Evolutionary conservation across 2,797 vertebrate species (phyloP), one percentile per base, ranked within the genome.

Genomic region (Melanotaenia boesemani): DNA sequence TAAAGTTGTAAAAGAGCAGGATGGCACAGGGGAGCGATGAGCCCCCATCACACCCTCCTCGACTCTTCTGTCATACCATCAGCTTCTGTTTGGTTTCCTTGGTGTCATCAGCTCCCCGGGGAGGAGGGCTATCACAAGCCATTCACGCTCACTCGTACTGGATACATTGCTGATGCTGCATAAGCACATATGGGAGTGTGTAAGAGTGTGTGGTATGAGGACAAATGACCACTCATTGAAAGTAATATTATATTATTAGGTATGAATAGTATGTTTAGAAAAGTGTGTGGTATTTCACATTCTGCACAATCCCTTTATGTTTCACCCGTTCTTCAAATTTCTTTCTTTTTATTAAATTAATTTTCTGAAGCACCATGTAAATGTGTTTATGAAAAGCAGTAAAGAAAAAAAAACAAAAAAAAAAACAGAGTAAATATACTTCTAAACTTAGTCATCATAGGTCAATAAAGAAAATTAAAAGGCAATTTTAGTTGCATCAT

Each of bases 1-100:
- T 95, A 95, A 86, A 94, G 95, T 95, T 94, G 94, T 96, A 96
- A 96, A 96, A 94, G 88, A 93, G 90, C 81, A 91, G 87, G 91
- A 94, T 91, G 93, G 91, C 91, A 94, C 90, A 91, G 91, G 90
- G 87, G 86, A 85, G 79, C 57, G 78, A 70, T 70, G 79, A 65
- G 41, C 26, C 39, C 65, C 79, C 72, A 86, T 77, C 64, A 56
- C 57, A 20, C 41, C 58, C 60, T 22, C 77, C 68, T 61, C 87
- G 74, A 74, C 74, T 74, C 67, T 70, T 83, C 83, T 82, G 86
- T 83, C 85, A 88, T 74, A 83, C 57, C 84, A 85, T 90, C 90
- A 85, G 89, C 90, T 88, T 92, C 87, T 91, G 93, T 93, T 93
- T 91, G 84, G 89, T 89, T 92, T 91, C 91, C 85, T 86, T 77